A percentile compares a stretch with the other conserved stretches of the same genome.
These are phyloP conservation scores for Trachurus trachurus DNA, from an alignment of 2,797 vertebrate genomes.

Conservation along the genomic window DNA sequence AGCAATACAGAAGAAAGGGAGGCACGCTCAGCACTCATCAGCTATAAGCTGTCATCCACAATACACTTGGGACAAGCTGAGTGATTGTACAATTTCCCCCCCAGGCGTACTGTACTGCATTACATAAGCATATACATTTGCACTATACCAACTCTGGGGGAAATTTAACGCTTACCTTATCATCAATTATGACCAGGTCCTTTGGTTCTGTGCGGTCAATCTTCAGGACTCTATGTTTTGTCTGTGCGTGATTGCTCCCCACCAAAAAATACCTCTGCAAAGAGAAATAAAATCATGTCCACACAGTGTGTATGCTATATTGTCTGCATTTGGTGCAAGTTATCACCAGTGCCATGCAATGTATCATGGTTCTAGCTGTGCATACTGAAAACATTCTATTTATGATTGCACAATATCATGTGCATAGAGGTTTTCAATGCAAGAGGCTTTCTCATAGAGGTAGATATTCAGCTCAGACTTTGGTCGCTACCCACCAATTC, in stretches of 20 bases:
- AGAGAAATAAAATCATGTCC: conserved; percentile 21
- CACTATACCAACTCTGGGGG: conserved; percentile 21
- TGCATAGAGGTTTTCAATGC: neutral
- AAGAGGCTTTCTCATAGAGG: neutral
- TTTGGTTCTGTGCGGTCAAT: conserved; percentile 97
- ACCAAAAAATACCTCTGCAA: conserved; percentile 95
- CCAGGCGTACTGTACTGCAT: conserved; percentile 63
- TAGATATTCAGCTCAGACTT: neutral
- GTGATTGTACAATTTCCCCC: conserved; percentile 61
- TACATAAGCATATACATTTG: conserved; percentile 71
- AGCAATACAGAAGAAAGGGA: conserved; percentile 46
- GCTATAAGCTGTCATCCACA: conserved; percentile 51
- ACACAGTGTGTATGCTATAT: neutral
- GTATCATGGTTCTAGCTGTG: neutral
- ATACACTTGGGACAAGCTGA: conserved; percentile 61
- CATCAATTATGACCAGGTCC: conserved; percentile 96
- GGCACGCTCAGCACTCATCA: conserved; percentile 51
- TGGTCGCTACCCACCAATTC: neutral
- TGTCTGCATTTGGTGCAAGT: neutral
- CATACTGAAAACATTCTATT: neutral
- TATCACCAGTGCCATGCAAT: neutral
- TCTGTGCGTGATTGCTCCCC: conserved; percentile 95
- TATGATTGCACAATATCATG: neutral
- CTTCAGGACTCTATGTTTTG: conserved; percentile 95
- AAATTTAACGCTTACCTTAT: conserved; percentile 88